Evolutionary conservation across 1,140 invertebrate genomes (phyloP), one percentile per base, ranked within the genome.

Genomic region (Alviniconcha marisindica): DNA sequence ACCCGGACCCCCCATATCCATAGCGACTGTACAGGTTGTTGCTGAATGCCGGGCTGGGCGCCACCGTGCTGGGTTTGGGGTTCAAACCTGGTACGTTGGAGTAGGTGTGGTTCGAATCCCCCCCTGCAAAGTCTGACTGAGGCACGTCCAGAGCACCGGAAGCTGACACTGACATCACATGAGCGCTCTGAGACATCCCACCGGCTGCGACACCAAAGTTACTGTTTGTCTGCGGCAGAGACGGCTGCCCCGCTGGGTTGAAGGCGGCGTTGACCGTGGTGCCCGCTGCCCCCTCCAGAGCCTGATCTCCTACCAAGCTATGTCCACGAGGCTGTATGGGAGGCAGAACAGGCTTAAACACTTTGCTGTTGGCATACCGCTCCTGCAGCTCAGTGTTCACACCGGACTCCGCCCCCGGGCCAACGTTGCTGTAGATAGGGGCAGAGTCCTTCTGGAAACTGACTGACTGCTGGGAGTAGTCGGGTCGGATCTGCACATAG

Each of bases 331-430:
- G 36, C 21, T 21, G 51, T 10, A 86, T 81, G 18, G 85, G 83
- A 7, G 85, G 85, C 69, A 86, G 60, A 7, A 84, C 85, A 71
- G 83, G 77, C 71, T 84, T 86, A 44, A 66, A 81, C 7, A 84
- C 24, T 48, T 83, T 81, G 66, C 71, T 84, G 71, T 73, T 69
- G 40, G 48, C 71, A 15, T 81, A 40, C 33, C 69, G 38, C 4
- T 74, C 28, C 10, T 63, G 81, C 36, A 78, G 63, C 15, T 73
- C 85, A 42, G 40, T 73, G 1, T 54, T 24, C n/a, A 36, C 21
- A 21, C 18, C 28, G 1, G 21, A 33, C 33, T 21, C 3, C n/a
- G 28, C 28, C n/a, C 36, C 38, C 63, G 77, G 31, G 4, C 33
- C 73, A 36, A 54, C 7, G 12, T 54, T 76, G 42, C 42, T 31